phyloP scores from a whole-genome alignment of 2,113 vertebrate genomes.

The Hepsetus odoe region DNA sequence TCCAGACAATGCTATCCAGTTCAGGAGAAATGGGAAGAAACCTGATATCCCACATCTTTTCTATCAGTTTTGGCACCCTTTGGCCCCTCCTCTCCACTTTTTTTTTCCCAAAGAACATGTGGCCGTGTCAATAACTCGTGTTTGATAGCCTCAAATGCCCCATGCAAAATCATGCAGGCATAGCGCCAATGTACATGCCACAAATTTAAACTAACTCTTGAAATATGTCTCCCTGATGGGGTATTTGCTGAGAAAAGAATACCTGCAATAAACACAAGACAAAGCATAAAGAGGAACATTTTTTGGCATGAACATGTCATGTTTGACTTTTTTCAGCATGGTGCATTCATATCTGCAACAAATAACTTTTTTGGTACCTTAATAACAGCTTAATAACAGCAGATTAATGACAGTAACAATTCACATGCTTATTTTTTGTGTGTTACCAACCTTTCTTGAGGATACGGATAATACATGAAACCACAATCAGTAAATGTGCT shows the following conservation, averaged over 20 bases:
- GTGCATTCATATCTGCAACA: not conserved
- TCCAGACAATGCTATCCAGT: slow-evolving; percentile 24
- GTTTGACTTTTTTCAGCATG: no score
- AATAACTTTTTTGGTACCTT: not conserved
- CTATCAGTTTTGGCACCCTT: slow-evolving; percentile 24
- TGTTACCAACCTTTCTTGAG: not conserved
- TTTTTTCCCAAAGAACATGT: slow-evolving; percentile 47
- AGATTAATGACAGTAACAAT: not conserved
- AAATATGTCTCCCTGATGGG: not conserved
- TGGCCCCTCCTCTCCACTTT: slow-evolving; percentile 26
- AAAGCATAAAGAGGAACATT: no score
- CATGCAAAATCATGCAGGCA: slow-evolving; percentile 15
- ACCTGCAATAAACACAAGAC: no score
- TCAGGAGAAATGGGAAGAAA: slow-evolving; percentile 31
- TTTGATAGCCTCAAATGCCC: slow-evolving; percentile 57
- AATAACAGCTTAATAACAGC: no score
- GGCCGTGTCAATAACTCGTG: slow-evolving; percentile 63
- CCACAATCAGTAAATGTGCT: not conserved
- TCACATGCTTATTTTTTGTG: not conserved
- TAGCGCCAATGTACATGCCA: slow-evolving; percentile 2
- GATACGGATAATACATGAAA: not conserved
- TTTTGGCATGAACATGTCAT: no score
- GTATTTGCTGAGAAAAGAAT: not conserved
- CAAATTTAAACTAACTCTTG: not conserved
- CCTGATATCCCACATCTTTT: slow-evolving; percentile 42